These are phyloP conservation scores for Campylomormyrus tamandua DNA, from an alignment of 2,113 vertebrate genomes.

Conservation along the genomic window DNA sequence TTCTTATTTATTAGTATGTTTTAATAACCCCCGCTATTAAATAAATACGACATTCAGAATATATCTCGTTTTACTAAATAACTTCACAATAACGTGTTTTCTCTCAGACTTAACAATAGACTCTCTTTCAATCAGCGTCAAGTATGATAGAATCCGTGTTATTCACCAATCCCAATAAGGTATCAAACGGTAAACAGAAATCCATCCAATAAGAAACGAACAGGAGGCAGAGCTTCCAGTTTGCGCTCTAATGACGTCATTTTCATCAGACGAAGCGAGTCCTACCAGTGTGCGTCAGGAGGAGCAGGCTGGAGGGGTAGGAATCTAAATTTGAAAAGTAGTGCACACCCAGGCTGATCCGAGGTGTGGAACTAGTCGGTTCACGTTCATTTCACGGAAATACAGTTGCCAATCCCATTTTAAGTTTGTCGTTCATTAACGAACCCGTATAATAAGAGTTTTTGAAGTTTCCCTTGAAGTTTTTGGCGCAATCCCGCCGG, in stretches of 20 bases:
- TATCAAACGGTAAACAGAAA: conserved; percentile 23
- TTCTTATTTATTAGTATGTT: neutral
- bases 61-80: neutral
- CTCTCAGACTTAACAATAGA: neutral
- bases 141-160: conserved; percentile 1
- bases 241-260: conserved; percentile 31
- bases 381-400: neutral
- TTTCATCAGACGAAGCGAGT: conserved; percentile 18
- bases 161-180: conserved; percentile 20
- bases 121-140: neutral
- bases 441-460: neutral
- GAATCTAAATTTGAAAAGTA: conserved; percentile 15
- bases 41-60: neutral
- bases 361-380: neutral
- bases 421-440: neutral
- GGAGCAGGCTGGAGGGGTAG: neutral
- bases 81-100: neutral
- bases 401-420: neutral
- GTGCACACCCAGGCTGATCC: neutral
- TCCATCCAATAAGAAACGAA: conserved; percentile 25
- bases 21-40: neutral
- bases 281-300: conserved; percentile 9
- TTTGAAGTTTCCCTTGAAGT: conserved; percentile 33
- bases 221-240: neutral
- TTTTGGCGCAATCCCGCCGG: conserved; percentile 19